Conservation (phyloP, 2,888 invertebrate species). For the Iphiclides podalirius region DNA sequence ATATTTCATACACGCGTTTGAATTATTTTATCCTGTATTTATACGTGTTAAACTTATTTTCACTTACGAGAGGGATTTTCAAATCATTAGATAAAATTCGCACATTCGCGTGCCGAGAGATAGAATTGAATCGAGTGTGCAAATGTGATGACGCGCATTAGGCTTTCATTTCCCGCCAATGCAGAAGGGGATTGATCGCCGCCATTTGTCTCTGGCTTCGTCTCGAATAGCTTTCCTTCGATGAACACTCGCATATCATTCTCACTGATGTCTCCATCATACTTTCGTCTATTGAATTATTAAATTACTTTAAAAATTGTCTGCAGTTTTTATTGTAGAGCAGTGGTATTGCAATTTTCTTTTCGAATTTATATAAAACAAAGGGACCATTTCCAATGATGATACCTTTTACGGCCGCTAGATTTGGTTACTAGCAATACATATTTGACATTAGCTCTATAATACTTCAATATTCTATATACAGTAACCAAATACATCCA, state of each 20-base stretch:
- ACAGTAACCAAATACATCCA: no score
- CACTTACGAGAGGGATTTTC: no score
- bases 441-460: no score
- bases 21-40: no score
- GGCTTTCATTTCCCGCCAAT: conserved; percentile 56
- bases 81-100: conserved; percentile 18
- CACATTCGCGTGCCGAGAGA: conserved; percentile 30
- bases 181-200: conserved; percentile 57
- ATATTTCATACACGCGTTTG: no score
- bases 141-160: conserved; percentile 75
- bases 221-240: conserved; percentile 34
- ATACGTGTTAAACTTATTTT: not conserved
- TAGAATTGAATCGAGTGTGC: conserved; percentile 62
- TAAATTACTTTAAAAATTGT: conserved; percentile 25
- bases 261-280: conserved; percentile 38
- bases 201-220: conserved; percentile 58
- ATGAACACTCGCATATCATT: conserved; percentile 34
- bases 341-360: not conserved
- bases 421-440: no score
- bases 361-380: not conserved
- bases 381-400: not conserved
- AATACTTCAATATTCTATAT: no score
- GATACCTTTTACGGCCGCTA: no score
- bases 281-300: conserved; percentile 41
- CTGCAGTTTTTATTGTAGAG: conserved; percentile 15